Evolutionary conservation across 2,113 vertebrate species (phyloP), one percentile per base, ranked within the genome.

Genomic region (Podiceps cristatus): DNA sequence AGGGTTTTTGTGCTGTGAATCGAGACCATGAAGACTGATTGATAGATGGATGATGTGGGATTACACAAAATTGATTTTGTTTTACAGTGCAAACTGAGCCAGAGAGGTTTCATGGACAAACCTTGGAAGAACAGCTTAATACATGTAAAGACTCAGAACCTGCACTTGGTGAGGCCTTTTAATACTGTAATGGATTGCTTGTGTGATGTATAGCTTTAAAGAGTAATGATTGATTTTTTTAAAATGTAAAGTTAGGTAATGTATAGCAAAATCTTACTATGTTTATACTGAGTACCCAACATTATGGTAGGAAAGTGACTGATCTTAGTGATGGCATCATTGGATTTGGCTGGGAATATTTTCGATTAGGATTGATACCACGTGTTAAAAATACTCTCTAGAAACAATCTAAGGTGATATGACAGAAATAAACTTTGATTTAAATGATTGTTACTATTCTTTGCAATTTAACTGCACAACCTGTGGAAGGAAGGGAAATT

Each of bases 61-160:
- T 77, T 68, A 64, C 27, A 24, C 58, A 44, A 82, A 58, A 44
- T 16, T 45, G 17, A 37, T 88, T 58, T 68, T 75, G 71, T 87
- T 35, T 92, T 91, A 20, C 72, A 97, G 96, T 53, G 60, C 71
- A 91, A 53, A 82, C 37, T 45, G 87, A 96, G 50, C 27, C 88
- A 86, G 86, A 84, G 35, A 93, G 27, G 22, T 33, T 49, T 83
- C 53, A 73, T 6, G 96, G 49, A 50, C 93, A 78, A 84, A 96
- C 86, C 33, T 67, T 97, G 91, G 92, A 97, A 96, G 92, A 97
- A 22, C 94, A 97, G 56, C 97, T 97, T 76, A 96, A 97, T 69
- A 79, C 73, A 0, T 97, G 93, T 91, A 97, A 83, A 95, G 93
- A 95, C 66, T 75, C 96, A 81, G 97, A 97, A 95, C 96, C 97